Conservation (phyloP, 2,113 vertebrate species). For the Penelope pileata region DNA sequence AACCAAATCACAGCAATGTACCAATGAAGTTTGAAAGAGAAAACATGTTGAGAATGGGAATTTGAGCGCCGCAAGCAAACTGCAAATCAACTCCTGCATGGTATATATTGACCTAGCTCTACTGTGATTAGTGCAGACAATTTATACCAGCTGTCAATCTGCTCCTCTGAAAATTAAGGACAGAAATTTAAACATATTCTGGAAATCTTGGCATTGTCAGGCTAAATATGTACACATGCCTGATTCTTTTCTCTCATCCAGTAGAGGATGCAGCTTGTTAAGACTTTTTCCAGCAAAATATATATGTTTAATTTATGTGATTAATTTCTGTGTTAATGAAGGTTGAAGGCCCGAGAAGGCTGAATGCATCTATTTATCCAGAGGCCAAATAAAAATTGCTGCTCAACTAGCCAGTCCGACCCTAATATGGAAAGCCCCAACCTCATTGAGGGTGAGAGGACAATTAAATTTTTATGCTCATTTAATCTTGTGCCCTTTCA, state of each 20-base stretch:
- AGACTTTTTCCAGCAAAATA: conserved; percentile 45
- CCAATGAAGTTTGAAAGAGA: neutral
- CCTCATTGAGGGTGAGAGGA: conserved; percentile 43
- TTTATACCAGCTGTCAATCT: conserved; percentile 30
- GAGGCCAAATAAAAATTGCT: conserved; percentile 60
- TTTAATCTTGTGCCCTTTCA: conserved; percentile 58
- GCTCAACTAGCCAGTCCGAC: conserved; percentile 57
- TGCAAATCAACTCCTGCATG: neutral
- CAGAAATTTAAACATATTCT: conserved; percentile 54
- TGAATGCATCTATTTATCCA: conserved; percentile 73
- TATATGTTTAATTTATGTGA: conserved; percentile 73
- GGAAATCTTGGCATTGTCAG: conserved; percentile 57
- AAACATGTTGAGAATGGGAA: neutral
- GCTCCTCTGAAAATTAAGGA: conserved; percentile 48
- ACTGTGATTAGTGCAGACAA: neutral
- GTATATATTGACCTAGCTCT: neutral
- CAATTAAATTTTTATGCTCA: conserved; percentile 72
- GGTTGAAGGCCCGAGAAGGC: conserved; percentile 55
- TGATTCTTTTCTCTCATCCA: conserved; percentile 60
- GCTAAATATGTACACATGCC: conserved; percentile 66
- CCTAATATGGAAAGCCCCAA: conserved; percentile 48
- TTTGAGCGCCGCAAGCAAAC: neutral
- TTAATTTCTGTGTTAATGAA: conserved; percentile 73
- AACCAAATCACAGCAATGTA: neutral
- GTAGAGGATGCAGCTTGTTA: conserved; percentile 65